Base-by-base conservation (phyloP, 2,113 vertebrate genomes). In the Pseudois nayaur region DNA sequence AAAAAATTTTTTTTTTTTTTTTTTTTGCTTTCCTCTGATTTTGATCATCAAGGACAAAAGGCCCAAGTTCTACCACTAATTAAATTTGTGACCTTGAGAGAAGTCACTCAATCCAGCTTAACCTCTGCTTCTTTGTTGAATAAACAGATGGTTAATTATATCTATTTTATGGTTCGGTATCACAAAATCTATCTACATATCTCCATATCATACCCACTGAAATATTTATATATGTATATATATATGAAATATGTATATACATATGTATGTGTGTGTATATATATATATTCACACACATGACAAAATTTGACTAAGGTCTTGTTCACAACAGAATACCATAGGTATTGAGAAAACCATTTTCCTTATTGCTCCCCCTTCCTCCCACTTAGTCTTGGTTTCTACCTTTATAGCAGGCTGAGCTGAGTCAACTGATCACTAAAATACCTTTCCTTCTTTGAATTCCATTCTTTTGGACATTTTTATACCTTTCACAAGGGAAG, bases 21-120 rank as follows among this genome's bases (percentile, higher is more conserved):
- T 40, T 71, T 74, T 40, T 40, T 12, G n/a, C 45, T 98, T 98
- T 98, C 95, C 55, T 98, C 89, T 98, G 43, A 94, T 97, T 97
- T 91, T 97, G 74, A 94, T 95, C 91, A 92, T 95, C 95, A 98
- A 98, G 98, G 98, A 98, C 98, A 97, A 98, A 98, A 95, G 96
- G 87, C 33, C 36, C n/a, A 92, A 83, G 54, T 40, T 94, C 60
- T 94, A 74, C 48, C 48, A 94, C 40, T 97, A 97, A 97, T 97
- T 97, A 97, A 36, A 93, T 95, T 27, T 97, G 83, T 97, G 94
- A 97, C 97, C 98, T 98, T 97, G 97, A 97, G 36, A 86, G 36
- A 86, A 89, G 7, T 93, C 85, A 89, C 9, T 86, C 81, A 93
- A 15, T 62, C 52, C 84, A 62, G 33, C 48, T 96, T 92, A 92